Evolutionary conservation across 2,888 invertebrate genomes (phyloP).

Genomic region (Marronus borbonicus): DNA sequence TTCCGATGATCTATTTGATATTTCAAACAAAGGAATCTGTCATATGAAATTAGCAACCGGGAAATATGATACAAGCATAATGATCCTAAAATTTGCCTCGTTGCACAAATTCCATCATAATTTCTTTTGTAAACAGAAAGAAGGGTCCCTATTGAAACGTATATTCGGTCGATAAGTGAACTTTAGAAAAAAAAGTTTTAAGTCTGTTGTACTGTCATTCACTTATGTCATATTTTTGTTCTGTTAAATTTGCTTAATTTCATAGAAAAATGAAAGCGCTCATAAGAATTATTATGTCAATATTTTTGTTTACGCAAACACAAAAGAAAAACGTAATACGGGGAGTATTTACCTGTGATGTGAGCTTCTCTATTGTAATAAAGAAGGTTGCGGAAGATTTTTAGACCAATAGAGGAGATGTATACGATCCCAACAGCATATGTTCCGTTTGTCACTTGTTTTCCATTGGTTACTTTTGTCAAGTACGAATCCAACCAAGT

Average conservation of each 20-base stretch:
- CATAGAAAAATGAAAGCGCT: conserved; percentile 36
- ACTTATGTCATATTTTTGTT: conserved; percentile 48
- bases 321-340: background rate
- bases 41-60: conserved; percentile 10
- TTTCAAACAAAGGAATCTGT: background rate
- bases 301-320: conserved; percentile 11
- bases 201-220: conserved; percentile 52
- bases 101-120: conserved; percentile 52
- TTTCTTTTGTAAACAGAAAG: conserved; percentile 46
- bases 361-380: background rate
- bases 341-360: background rate
- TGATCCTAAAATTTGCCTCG: conserved; percentile 33
- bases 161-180: background rate
- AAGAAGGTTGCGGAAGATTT: background rate
- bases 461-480: conserved; percentile 37
- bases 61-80: conserved; percentile 50
- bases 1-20: background rate
- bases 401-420: conserved; percentile 35
- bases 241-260: conserved; percentile 49
- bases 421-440: background rate
- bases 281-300: conserved; percentile 33
- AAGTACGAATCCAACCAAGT: conserved; percentile 34
- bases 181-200: conserved; percentile 27
- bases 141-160: background rate
- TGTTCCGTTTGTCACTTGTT: conserved; percentile 20